Evolutionary conservation across 2,113 vertebrate species (phyloP), one percentile per base, ranked within the genome.

Genomic region (Bubo scandiacus): DNA sequence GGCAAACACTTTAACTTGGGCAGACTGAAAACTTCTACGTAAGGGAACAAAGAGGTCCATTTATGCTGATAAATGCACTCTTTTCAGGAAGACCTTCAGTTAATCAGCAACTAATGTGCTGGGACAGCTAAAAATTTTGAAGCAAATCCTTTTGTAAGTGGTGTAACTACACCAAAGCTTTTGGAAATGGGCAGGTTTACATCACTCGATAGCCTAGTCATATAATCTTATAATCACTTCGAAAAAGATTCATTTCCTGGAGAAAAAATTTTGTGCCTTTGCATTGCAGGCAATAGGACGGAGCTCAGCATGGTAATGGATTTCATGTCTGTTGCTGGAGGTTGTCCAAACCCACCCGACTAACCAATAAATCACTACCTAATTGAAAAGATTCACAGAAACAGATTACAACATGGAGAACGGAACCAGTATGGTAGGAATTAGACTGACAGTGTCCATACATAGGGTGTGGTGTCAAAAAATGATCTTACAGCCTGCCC

Each of bases 11-110:
- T 86, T 38, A 72, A 78, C 72, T 93, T 70, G 54, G 51, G 67
- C 68, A 92, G 59, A 34, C 51, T 94, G 67, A 92, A 96, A 95
- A 95, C 88, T 84, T 93, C 92, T 90, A 47, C 1, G 0, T 94
- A 91, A 92, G 79, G 89, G 86, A 96, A 94, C 84, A 85, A 94
- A 94, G 74, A 85, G 38, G 70, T 92, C 84, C 1, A 0, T 92
- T 97, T 96, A 72, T 95, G 94, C 94, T 94, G 83, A 95, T 95
- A 90, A 87, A 94, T 73, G 94, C 83, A 85, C 80, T 94, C 91
- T 96, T 94, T 93, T 92, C 89, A 96, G 96, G 96, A 97, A 96
- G 85, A 88, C 86, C 67, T 93, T 36, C 85, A 74, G 75, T 89
- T 94, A 94, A 92, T 83, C 91, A 90, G 79, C 80, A 94, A 77